Evolutionary conservation across 2,113 vertebrate genomes (phyloP).

Genomic region (Anarrhichthys ocellatus): DNA sequence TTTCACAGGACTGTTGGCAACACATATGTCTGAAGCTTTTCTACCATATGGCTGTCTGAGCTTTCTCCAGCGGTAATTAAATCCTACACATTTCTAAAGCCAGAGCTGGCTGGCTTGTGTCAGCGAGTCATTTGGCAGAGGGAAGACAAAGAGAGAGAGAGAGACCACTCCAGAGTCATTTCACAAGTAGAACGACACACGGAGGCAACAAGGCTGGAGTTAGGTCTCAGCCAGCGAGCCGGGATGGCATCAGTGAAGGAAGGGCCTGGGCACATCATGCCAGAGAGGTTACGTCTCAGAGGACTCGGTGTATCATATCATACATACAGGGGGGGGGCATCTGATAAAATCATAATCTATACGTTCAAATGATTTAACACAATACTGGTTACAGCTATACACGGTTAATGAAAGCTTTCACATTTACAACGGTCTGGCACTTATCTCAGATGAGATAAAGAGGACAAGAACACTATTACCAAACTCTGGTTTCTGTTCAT

Average conservation of each 20-base stretch:
- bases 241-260: slow-evolving; percentile 45
- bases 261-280: slow-evolving; percentile 38
- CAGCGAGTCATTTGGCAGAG: slow-evolving; percentile 75
- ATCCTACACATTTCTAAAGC: slow-evolving; percentile 96
- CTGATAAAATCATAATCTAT: background rate
- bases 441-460: too few species aligned
- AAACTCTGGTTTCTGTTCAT: too few species aligned
- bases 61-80: slow-evolving; percentile 99
- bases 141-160: slow-evolving; percentile 59
- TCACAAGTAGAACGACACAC: slow-evolving; percentile 45
- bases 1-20: slow-evolving; percentile 80
- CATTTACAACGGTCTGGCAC: background rate
- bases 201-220: slow-evolving; percentile 54
- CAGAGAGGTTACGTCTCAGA: slow-evolving; percentile 55
- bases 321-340: background rate
- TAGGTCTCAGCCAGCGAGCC: slow-evolving; percentile 40
- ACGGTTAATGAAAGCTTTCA: background rate
- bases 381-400: background rate
- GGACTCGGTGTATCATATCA: slow-evolving; percentile 11
- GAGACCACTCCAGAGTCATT: slow-evolving; percentile 13
- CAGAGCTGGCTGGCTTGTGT: slow-evolving; percentile 92
- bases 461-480: too few species aligned
- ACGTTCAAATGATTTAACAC: background rate
- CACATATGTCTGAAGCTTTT: slow-evolving; percentile 95
- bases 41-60: slow-evolving; percentile 96